These are phyloP conservation scores for Ochropleura plecta DNA, from an alignment of 2,888 invertebrate species.

Conservation along the genomic window DNA sequence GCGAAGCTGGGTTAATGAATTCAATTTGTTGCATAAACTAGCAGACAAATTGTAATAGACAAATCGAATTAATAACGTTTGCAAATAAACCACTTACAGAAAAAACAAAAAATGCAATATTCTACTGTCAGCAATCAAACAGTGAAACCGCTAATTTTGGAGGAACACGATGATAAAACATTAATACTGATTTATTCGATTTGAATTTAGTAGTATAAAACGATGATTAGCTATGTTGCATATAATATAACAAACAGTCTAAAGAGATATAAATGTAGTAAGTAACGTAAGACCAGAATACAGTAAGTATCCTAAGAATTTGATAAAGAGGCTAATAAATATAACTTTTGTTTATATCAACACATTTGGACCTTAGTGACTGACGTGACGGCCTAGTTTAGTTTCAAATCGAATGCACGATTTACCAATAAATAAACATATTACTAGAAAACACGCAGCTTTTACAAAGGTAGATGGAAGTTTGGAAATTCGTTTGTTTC, in stretches of 20 bases:
- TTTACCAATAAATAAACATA: slow-evolving; percentile 13
- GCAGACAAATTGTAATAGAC: slow-evolving; percentile 13
- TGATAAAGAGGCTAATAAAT: neutral
- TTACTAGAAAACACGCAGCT: neutral
- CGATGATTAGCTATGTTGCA: neutral
- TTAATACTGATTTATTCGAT: neutral
- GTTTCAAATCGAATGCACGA: neutral
- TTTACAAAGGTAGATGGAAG: neutral
- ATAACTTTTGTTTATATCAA: neutral
- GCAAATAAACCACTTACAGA: slow-evolving; percentile 8
- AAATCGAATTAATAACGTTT: slow-evolving; percentile 10
- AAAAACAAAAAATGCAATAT: neutral
- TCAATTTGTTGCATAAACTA: slow-evolving; percentile 41
- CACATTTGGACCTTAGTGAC: neutral
- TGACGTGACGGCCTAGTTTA: neutral
- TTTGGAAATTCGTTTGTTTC: neutral
- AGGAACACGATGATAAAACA: neutral
- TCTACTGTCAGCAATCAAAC: neutral
- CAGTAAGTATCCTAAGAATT: neutral
- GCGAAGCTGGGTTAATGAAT: slow-evolving; percentile 35
- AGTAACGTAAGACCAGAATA: neutral
- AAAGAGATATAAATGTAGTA: neutral
- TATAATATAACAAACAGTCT: neutral
- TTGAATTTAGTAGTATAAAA: neutral
- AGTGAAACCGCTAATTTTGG: neutral